Conservation (phyloP, 2,113 vertebrate genomes). For the Sardina pilchardus region DNA sequence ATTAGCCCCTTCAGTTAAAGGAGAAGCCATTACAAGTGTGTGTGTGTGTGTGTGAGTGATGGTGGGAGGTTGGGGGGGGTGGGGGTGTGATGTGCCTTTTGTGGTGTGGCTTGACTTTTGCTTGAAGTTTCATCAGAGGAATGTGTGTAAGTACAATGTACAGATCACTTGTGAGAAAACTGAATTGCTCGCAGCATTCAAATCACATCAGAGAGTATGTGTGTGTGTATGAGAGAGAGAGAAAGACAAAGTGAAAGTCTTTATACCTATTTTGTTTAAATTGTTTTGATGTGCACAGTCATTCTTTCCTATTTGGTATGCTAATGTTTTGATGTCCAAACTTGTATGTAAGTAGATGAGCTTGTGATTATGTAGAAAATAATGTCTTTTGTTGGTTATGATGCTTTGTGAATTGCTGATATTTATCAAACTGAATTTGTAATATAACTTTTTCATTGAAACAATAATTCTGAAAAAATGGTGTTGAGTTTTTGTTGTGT, state of each 20-base stretch:
- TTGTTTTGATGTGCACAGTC: conserved; percentile 40
- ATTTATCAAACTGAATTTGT: conserved; percentile 75
- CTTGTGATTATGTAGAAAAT: conserved; percentile 52
- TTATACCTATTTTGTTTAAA: conserved; percentile 56
- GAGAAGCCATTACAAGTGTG: conserved; percentile 8
- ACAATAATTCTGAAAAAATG: conserved; percentile 43
- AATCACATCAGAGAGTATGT: conserved; percentile 20
- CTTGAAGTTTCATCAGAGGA: conserved; percentile 16
- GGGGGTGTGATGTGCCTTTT: not conserved
- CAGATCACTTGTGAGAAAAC: not conserved
- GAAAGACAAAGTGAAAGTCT: not conserved
- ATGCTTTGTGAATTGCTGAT: conserved; percentile 72
- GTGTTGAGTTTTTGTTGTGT: not conserved
- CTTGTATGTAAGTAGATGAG: conserved; percentile 53
- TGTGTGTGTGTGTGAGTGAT: not conserved
- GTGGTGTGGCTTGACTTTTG: not conserved
- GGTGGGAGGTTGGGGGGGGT: not conserved
- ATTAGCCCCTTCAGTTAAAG: conserved; percentile 5
- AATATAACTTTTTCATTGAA: conserved; percentile 72
- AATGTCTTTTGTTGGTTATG: conserved; percentile 54
- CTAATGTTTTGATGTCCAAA: conserved; percentile 65
- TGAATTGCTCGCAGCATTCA: conserved; percentile 7
- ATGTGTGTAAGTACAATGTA: conserved; percentile 20
- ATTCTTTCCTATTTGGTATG: conserved; percentile 65
- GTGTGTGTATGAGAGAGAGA: conserved; percentile 10